Evolutionary conservation across 2,797 vertebrate species (phyloP), one percentile per base, ranked within the genome.

Genomic region (Gymnodraco acuticeps): DNA sequence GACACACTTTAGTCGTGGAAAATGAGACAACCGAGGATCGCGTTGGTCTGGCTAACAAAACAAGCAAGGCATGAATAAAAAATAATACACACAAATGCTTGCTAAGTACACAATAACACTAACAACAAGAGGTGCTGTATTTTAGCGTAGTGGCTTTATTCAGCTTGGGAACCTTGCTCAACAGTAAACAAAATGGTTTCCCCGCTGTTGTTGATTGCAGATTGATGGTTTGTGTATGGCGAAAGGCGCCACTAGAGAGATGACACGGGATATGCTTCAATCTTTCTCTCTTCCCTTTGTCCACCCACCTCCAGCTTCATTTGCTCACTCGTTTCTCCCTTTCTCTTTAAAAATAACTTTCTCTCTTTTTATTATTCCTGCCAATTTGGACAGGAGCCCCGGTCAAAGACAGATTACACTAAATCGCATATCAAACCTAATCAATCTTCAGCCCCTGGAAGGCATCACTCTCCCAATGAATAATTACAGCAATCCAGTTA

Each of bases 361-460:
- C 84, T 85, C 84, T 92, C 87, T 89, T 91, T 88, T 84, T 81
- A 83, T 87, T 81, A 86, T 86, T 88, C 86, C 82, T 93, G 92
- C 94, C 94, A 95, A 93, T 92, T 94, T 94, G 92, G 94, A 94
- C 87, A 82, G 87, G 77, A 83, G 89, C 91, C 93, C 85, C 78
- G 90, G 93, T 93, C 92, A 90, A 91, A 95, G 95, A 95, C 90
- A 93, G 92, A 94, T 94, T 94, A 94, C 92, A 93, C 84, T 70
- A 89, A 93, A 88, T 93, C 84, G 86, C 92, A 89, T 94, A 93
- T 95, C 95, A 94, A 93, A 91, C 81, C 86, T 87, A 91, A 95
- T 95, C 94, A 93, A 95, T 95, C 94, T 93, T 93, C 82, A 88
- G 82, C 87, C 91, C 88, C 94, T 94, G 93, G 90, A 95, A 94